A percentile compares a stretch with the other conserved stretches of the same genome.
Conservation (phyloP, 2,113 vertebrate genomes). For the Sisor rabdophorus region DNA sequence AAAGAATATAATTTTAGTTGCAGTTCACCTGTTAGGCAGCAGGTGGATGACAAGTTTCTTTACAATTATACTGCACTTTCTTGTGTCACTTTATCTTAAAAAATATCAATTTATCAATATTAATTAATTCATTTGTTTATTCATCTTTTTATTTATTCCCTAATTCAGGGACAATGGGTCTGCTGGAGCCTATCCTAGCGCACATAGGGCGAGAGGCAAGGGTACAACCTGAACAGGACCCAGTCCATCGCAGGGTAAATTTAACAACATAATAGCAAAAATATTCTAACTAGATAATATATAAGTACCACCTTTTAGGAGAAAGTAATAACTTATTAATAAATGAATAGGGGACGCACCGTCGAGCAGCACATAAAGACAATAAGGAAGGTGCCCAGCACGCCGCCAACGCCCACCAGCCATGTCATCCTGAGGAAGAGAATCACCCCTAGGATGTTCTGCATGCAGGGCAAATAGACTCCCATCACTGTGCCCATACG, state of each 20-base stretch:
- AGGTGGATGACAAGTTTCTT: not conserved
- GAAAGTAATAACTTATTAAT: not conserved
- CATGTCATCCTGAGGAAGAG: slow-evolving; percentile 96
- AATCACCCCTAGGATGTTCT: slow-evolving; percentile 98
- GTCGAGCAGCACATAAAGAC: slow-evolving; percentile 97
- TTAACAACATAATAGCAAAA: not conserved
- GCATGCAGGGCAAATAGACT: slow-evolving; percentile 93
- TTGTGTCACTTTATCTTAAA: not conserved
- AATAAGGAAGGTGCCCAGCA: slow-evolving; percentile 90
- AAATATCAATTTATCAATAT: no score
- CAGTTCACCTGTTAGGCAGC: not conserved
- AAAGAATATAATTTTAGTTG: not conserved
- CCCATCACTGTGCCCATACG: slow-evolving; percentile 97
- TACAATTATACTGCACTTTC: not conserved
- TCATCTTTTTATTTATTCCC: no score
- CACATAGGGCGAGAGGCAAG: no score
- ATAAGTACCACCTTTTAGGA: no score
- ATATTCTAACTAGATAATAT: no score
- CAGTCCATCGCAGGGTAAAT: no score
- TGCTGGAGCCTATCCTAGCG: no score
- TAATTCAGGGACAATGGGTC: no score
- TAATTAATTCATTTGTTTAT: no score
- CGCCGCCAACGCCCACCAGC: slow-evolving; percentile 90
- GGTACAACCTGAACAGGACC: no score
- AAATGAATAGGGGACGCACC: slow-evolving; percentile 68